Base-by-base conservation (phyloP, 2,888 invertebrate genomes). In the Saturnia pavonia region DNA sequence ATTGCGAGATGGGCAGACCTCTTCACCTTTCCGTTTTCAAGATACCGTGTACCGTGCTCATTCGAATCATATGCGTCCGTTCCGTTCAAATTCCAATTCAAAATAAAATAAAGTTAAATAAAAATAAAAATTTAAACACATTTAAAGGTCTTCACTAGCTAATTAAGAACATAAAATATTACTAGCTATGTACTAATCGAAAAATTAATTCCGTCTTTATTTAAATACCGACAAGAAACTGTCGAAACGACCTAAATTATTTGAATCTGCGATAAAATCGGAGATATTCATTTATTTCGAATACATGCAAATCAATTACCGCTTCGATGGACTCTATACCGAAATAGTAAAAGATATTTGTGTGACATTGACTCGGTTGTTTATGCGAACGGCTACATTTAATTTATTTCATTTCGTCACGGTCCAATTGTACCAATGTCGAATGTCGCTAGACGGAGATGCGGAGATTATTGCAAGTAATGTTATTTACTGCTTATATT, bases 331-430 rank as follows among this genome's bases (percentile, higher is more conserved):
- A n/a, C 40, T 65, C 45, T n/a, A 70, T 45, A 68, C 45, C 16
- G 25, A 45, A 67, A 68, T 71, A 65, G 68, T 69, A 65, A 69
- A 8, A 65, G 40, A 66, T 66, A 71, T 66, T 67, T 66, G 67
- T 45, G 25, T 43, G 71, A 69, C 71, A 69, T 71, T 71, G 66
- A 57, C 74, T 74, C 75, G 9, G 51, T 71, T 68, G 60, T 48
- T 71, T 65, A 68, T 66, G 42, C 70, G 67, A 67, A 66, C 70
- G 69, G 71, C 65, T 74, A 76, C 75, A 78, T 74, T 77, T 78
- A 74, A 79, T 82, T 80, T 79, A 76, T 74, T 74, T 72, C 75
- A 72, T 73, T 81, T 82, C 76, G 80, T 72, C 73, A 69, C 77
- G 78, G 76, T 78, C 74, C 76, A 78, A 75, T 79, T 77, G 75